A percentile compares a stretch with the other conserved stretches of the same genome.
Conservation (phyloP, 1,140 invertebrate species). For the Papilio dardanus region DNA sequence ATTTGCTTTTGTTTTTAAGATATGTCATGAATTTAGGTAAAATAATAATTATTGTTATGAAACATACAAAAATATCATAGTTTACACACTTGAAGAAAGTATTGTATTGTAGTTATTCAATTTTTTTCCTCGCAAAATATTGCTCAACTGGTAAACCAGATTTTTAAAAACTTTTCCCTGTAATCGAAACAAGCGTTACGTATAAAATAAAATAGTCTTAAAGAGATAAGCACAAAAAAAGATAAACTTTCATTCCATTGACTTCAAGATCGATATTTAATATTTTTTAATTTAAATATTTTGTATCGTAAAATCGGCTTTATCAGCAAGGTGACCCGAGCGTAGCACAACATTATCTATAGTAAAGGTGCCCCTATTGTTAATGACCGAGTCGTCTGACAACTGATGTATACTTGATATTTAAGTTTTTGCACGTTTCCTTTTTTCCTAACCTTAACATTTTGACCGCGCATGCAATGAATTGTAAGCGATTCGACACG, state of each 20-base stretch:
- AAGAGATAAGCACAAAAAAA: not conserved
- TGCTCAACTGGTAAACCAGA: not conserved
- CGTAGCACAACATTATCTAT: slow-evolving; percentile 53
- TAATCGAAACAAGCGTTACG: not conserved
- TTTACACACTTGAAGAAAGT: too few relatives aligned
- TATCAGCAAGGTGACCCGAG: slow-evolving; percentile 56
- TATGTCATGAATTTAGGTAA: slow-evolving; percentile 1
- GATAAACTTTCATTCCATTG: slow-evolving; percentile 1
- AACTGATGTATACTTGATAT: slow-evolving; percentile 32
- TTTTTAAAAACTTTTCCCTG: not conserved
- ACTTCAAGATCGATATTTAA: slow-evolving; percentile 1
- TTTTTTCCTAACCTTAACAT: slow-evolving; percentile 39
- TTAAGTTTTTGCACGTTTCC: slow-evolving; percentile 37
- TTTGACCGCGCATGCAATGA: slow-evolving; percentile 25
- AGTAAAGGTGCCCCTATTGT: slow-evolving; percentile 51
- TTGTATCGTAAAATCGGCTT: slow-evolving; percentile 52
- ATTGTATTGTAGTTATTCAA: too few relatives aligned
- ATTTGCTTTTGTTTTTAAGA: slow-evolving; percentile 10
- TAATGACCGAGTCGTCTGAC: slow-evolving; percentile 44
- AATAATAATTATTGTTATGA: too few relatives aligned
- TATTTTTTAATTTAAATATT: slow-evolving; percentile 25
- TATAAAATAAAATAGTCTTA: slow-evolving; percentile 10
- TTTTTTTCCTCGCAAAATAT: not conserved
- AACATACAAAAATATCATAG: too few relatives aligned
- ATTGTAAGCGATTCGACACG: slow-evolving; percentile 18